Evolutionary conservation across 2,888 invertebrate genomes (phyloP), one percentile per base, ranked within the genome.

Genomic region (Apamea crenata): DNA sequence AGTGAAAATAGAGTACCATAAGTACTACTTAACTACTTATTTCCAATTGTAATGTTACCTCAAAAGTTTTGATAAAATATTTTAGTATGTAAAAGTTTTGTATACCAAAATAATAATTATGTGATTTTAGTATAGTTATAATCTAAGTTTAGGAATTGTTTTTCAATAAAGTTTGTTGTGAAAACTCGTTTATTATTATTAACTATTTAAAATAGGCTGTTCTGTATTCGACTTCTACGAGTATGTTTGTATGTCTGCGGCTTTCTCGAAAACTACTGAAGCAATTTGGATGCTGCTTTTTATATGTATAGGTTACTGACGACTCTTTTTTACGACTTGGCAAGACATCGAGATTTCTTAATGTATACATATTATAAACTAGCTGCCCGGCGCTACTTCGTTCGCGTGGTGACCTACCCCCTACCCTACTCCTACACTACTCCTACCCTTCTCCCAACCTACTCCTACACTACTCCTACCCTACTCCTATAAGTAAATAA

Each of bases 91-190:
- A 56, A 75, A 68, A 36, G 29, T 78, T 75, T 82, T 82, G 75
- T 81, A 80, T 86, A 90, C 88, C 89, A 89, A 90, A 89, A 88
- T 85, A 85, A 84, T 84, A 78, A 83, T 80, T 65, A 81, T 91
- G 92, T 92, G 91, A 92, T 92, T 83, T 77, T 88, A 87, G 82
- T 61, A 47, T 84, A 83, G 32, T 67, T 29, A 5, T 50, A 63
- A 66, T 40, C 6, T 40, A 79, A 68, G 25, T 71, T 68, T 80
- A 86, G 73, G 66, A 53, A 81, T 82, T 89, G 87, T 89, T 90
- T 88, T 82, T 68, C 56, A 87, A 87, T 90, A 91, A 90, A 91
- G 90, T 89, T 91, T 91, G 90, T 91, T 91, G 89, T 88, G 87
- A 88, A 85, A 50, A 74, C 18, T 36, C 14, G n/a, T 59, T 29